Conservation (phyloP, 2,113 vertebrate species). For the Alethe diademata region DNA sequence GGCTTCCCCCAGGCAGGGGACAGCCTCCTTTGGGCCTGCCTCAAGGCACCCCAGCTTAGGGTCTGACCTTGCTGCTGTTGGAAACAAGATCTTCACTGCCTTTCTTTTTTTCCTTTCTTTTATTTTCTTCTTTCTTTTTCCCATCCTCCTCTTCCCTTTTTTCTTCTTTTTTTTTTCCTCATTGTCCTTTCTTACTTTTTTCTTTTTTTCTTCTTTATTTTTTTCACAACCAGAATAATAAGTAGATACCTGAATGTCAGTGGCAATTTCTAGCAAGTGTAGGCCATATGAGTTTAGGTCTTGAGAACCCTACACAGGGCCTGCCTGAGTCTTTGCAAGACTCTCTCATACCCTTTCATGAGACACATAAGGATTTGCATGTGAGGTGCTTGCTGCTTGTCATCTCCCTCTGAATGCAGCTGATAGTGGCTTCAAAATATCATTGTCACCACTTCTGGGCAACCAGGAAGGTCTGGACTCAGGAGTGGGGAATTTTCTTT, state of each 20-base stretch:
- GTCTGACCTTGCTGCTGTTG: not conserved
- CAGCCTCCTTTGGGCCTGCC: not conserved
- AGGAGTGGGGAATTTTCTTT: not conserved
- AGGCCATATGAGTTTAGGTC: not conserved
- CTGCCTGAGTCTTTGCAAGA: not conserved
- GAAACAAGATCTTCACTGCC: not conserved
- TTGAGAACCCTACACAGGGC: not conserved
- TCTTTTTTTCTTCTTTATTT: not conserved
- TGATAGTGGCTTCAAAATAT: not conserved
- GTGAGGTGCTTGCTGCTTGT: not conserved
- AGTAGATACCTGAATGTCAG: not conserved
- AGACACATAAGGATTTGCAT: not conserved
- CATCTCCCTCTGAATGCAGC: not conserved
- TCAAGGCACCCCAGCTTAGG: fast-evolving
- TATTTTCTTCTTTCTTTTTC: fast-evolving
- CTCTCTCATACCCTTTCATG: not conserved
- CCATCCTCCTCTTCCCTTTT: fast-evolving
- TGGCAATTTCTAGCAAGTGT: not conserved
- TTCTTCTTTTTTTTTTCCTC: fast-evolving
- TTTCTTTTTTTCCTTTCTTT: not conserved
- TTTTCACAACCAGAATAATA: not conserved
- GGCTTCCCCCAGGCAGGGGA: not conserved
- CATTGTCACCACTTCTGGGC: not conserved
- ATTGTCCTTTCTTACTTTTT: too few relatives aligned
- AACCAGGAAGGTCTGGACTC: not conserved